Conservation (phyloP, 2,113 vertebrate genomes). For the Eleginops maclovinus region DNA sequence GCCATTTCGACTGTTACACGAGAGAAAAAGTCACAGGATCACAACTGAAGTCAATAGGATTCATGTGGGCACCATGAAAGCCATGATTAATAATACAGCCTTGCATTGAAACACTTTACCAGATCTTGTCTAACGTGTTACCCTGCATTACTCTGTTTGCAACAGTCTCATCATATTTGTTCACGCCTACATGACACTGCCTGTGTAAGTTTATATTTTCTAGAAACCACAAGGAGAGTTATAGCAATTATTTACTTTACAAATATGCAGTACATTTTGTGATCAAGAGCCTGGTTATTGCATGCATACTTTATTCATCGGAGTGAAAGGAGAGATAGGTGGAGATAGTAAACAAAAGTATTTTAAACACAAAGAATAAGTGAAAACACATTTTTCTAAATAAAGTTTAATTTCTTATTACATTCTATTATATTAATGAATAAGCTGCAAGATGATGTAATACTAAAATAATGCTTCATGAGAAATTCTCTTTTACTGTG, state of each 20-base stretch:
- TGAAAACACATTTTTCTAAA: not conserved
- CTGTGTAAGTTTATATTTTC: not conserved
- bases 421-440: not conserved
- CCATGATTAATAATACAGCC: too few species aligned
- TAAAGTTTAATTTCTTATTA: not conserved
- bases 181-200: not conserved
- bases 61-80: not conserved
- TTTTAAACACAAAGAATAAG: not conserved
- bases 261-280: not conserved
- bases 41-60: not conserved
- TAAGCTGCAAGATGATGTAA: not conserved
- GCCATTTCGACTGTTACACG: not conserved
- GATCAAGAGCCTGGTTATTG: not conserved
- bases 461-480: not conserved
- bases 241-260: too few species aligned
- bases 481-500: not conserved
- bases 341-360: not conserved
- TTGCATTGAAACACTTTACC: not conserved
- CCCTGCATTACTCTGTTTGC: not conserved
- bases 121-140: slow-evolving; percentile 47
- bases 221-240: not conserved
- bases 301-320: not conserved
- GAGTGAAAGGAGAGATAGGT: not conserved
- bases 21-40: not conserved
- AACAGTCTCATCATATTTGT: too few species aligned